Evolutionary conservation across 2,113 vertebrate species (phyloP), one percentile per base, ranked within the genome.

Genomic region (Caretta caretta): DNA sequence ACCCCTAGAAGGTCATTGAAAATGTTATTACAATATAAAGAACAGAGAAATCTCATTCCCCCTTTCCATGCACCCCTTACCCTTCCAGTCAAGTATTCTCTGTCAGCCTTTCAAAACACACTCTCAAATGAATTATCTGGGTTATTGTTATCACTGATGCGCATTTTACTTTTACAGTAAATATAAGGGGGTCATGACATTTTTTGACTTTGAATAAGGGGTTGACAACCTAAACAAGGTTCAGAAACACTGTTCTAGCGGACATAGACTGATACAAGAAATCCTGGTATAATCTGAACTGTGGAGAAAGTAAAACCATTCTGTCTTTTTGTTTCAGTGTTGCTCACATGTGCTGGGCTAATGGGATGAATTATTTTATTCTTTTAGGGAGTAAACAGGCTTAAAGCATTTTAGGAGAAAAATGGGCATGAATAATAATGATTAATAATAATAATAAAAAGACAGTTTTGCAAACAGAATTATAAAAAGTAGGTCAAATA

Each of bases 21-120:
- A 46, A 90, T 94, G 93, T 94, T 93, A 87, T 95, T 87, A 90
- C 35, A 80, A 57, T 89, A 86, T 82, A 94, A 94, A 89, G 49
- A 62, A 75, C 69, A 93, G 35, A 80, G 62, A 84, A 31, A 90
- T 56, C 76, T 54, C 92, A 51, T 76, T 96, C 90, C 90, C 83
- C 62, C 69, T 91, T 94, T 95, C 87, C 85, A 59, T 22, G 10
- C 87, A 88, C 54, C 91, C 25, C 46, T 35, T 84, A 59, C 57
- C 80, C 90, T 49, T 89, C 80, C 90, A 94, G 87, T 95, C 94
- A 95, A 93, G 89, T 84, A 92, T 94, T 89, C 76, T 72, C 57
- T 0, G 42, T 90, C 96, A 97, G 93, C 76, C 95, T 96, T 76
- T 90, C 38, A 80, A 90, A 86, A 89, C 6, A 90, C 80, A 87